A percentile compares a stretch with the other conserved stretches of the same genome.
Conservation (phyloP, 2,797 vertebrate genomes). For the Cacajao melanocephalus region DNA sequence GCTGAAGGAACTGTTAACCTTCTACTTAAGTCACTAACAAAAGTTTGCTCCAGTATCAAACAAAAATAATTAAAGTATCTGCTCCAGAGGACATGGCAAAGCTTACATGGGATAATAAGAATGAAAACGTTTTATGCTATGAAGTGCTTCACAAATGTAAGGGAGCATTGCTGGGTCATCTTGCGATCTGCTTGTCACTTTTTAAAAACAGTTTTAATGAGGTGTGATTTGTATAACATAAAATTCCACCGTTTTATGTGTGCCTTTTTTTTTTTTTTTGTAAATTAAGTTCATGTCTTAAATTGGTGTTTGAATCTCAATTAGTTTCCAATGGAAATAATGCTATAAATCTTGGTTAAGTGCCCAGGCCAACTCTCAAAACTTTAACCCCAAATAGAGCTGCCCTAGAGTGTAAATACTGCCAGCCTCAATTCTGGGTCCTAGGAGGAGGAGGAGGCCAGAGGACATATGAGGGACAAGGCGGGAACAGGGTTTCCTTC, state of each 20-base stretch:
- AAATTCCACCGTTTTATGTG: neutral
- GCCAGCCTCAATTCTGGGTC: neutral
- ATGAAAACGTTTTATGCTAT: neutral
- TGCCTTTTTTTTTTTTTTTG: neutral
- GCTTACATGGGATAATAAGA: neutral
- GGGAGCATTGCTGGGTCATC: neutral
- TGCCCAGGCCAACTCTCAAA: neutral
- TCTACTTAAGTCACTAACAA: neutral
- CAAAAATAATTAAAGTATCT: neutral
- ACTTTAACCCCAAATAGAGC: neutral
- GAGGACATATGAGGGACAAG: neutral
- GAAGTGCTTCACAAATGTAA: neutral
- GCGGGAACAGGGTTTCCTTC: neutral
- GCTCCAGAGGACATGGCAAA: neutral
- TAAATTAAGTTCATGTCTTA: neutral
- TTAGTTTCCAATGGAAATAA: neutral
- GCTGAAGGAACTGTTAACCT: neutral
- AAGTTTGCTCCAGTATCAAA: neutral
- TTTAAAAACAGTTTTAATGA: neutral
- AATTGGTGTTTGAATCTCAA: neutral
- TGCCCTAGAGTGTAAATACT: neutral
- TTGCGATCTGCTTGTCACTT: neutral
- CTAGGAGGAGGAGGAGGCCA: neutral
- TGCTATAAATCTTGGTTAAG: neutral
- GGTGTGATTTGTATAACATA: neutral